Evolutionary conservation across 2,113 vertebrate species (phyloP).

Genomic region (Mobula hypostoma): DNA sequence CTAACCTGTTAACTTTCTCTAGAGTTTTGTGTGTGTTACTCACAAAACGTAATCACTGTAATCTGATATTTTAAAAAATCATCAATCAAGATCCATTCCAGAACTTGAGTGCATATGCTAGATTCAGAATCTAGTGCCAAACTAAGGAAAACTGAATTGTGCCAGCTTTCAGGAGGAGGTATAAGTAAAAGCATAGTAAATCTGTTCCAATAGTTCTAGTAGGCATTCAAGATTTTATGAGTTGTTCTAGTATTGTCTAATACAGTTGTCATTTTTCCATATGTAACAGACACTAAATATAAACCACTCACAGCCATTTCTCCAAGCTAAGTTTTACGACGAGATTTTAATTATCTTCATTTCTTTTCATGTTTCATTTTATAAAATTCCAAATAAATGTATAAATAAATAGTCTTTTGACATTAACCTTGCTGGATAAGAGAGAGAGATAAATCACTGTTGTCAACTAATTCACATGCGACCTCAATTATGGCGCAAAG

Average conservation of each 20-base stretch:
- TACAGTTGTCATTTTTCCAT: no score
- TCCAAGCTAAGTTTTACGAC: background rate
- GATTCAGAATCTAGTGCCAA: background rate
- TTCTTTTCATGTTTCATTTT: background rate
- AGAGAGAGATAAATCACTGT: background rate
- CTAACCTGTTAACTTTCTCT: no score
- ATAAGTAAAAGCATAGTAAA: background rate
- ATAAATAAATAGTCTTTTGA: no score
- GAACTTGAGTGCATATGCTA: background rate
- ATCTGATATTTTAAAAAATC: background rate
- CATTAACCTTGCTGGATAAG: background rate
- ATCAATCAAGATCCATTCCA: background rate
- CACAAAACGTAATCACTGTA: background rate
- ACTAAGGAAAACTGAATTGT: background rate
- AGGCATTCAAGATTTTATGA: background rate
- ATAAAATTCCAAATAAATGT: background rate
- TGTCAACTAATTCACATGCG: background rate
- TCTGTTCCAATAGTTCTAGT: background rate
- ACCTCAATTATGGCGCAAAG: background rate
- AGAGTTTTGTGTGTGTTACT: no score
- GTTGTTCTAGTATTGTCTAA: background rate
- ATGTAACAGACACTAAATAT: background rate
- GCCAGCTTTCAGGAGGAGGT: background rate
- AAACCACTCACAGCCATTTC: background rate
- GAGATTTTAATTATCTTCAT: background rate